Conservation (phyloP, 2,113 vertebrate species). For the Indicator maculatus region DNA sequence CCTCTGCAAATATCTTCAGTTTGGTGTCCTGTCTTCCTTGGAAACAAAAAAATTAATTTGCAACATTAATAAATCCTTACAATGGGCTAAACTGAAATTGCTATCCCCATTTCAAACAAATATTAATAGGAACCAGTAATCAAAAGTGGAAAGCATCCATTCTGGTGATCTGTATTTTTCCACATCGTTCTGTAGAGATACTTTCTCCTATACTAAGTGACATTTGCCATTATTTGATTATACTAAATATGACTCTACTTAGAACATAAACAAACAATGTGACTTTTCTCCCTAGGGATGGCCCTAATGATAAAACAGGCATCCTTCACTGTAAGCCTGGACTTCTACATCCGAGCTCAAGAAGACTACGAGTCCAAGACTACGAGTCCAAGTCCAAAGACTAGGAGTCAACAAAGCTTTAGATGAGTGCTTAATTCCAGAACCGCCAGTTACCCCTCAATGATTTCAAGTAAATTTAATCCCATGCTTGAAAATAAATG, state of each 20-base stretch:
- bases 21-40: neutral
- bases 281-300: neutral
- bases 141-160: neutral
- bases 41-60: neutral
- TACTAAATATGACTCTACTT: neutral
- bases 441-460: neutral
- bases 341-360: neutral
- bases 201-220: neutral
- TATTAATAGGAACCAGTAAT: neutral
- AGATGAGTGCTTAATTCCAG: neutral
- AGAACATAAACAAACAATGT: neutral
- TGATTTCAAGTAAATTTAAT: neutral
- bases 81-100: neutral
- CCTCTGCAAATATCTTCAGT: neutral
- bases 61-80: neutral
- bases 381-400: no score
- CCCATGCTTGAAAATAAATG: neutral
- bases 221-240: slow-evolving; percentile 35
- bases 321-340: neutral
- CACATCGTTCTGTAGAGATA: neutral
- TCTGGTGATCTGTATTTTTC: slow-evolving; percentile 5
- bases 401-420: neutral
- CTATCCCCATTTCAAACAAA: neutral
- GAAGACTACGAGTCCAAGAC: no score
- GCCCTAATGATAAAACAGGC: neutral